Evolutionary conservation across 2,113 vertebrate species (phyloP), one percentile per base, ranked within the genome.

Genomic region (Cyphomyrus discorhynchus): DNA sequence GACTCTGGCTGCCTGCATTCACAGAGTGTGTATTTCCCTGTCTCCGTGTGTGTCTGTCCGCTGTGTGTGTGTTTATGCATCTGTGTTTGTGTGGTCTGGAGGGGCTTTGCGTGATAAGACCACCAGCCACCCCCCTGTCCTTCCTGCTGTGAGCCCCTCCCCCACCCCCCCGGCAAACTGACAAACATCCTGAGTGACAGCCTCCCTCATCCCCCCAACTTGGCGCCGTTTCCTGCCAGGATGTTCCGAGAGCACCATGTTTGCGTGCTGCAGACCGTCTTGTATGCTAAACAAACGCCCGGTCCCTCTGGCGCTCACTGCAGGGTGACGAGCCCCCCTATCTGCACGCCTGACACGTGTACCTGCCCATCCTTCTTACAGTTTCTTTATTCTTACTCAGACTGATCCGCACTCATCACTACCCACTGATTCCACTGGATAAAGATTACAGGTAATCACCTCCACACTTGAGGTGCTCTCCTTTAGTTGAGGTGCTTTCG

Each of bases 61-160:
- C 89, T 42, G 89, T 31, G 90, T 90, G 91, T 92, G 58, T 27
- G 58, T 77, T 93, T 94, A 93, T 94, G 94, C 92, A 92, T 92
- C 89, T 92, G 86, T 90, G 62, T 46, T n/a, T 66, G 83, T 92
- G 92, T 95, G 93, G 89, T 89, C 66, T 80, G 92, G 90, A 88
- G 70, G 92, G 90, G 92, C 92, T 91, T 92, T 93, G 95, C 95
- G 94, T 96, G 95, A 93, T 95, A 94, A 95, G 94, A 93, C 93
- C 94, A 92, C 91, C 66, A 42, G 74, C 74, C 49, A 42, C 88
- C 52, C 35, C 35, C 49, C 74, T 93, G 95, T 94, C 94, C 95
- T 94, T 92, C 62, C 88, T 87, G 5, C 7, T 88, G 80, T 35
- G 7, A 5, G 0, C 74, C 74, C 74, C 74, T 17, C 35, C 74